A percentile compares a stretch with the other conserved stretches of the same genome.
phyloP scores from a whole-genome alignment of 2,888 invertebrate species.

The Cyaniris semiargus region DNA sequence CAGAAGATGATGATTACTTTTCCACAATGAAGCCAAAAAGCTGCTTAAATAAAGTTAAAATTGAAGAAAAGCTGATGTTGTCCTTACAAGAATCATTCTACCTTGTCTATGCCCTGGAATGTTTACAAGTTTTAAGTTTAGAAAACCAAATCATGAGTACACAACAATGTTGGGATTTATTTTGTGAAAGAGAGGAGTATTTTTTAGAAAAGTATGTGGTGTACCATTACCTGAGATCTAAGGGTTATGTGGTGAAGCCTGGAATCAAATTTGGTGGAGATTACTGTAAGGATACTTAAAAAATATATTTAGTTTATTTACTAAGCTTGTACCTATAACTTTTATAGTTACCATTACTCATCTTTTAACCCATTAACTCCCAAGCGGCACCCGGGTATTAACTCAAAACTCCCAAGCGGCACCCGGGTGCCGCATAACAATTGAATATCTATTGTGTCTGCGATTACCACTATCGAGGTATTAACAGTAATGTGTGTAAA shows the following conservation, averaged over 20 bases:
- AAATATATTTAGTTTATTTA: background rate
- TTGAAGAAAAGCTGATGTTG: constrained; percentile 84
- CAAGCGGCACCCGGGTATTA: no score
- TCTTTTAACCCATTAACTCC: no score
- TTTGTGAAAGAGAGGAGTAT: constrained; percentile 74
- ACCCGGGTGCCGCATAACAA: no score
- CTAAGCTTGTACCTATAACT: background rate
- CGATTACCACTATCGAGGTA: no score
- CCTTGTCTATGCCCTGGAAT: constrained; percentile 83
- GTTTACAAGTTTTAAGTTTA: constrained; percentile 81
- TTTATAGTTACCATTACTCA: background rate
- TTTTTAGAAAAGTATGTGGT: constrained; percentile 87
- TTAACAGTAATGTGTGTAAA: background rate
- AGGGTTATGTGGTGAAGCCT: constrained; percentile 94
- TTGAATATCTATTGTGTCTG: no score
- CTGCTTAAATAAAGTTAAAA: constrained; percentile 79
- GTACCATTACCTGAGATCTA: constrained; percentile 92
- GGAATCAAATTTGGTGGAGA: constrained; percentile 95
- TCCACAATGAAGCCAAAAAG: constrained; percentile 80
- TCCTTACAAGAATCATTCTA: constrained; percentile 90
- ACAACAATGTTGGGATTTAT: constrained; percentile 80
- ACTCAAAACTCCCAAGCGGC: no score
- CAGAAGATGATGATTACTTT: constrained; percentile 83
- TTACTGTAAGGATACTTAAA: constrained; percentile 83
- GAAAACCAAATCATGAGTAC: constrained; percentile 74